These are phyloP conservation scores for Drosophila neonasuta DNA, from an alignment of 2,888 invertebrate genomes.

Conservation along the genomic window DNA sequence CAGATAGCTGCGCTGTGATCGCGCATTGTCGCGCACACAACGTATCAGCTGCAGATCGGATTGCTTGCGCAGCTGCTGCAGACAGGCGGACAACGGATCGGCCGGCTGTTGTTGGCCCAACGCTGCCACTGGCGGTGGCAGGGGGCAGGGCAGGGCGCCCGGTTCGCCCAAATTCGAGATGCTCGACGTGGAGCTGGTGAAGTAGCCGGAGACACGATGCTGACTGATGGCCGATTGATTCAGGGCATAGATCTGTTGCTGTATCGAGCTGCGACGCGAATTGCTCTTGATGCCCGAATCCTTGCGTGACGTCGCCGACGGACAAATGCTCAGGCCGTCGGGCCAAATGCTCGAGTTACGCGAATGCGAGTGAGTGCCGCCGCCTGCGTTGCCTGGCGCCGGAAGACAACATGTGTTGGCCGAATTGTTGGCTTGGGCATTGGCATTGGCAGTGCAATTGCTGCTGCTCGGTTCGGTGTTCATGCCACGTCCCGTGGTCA, in stretches of 20 bases:
- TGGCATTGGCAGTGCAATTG: slow-evolving; percentile 22
- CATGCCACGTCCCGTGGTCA: slow-evolving; percentile 56
- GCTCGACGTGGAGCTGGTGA: slow-evolving; percentile 92
- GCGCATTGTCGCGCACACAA: slow-evolving; percentile 93
- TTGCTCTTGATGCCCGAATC: slow-evolving; percentile 94
- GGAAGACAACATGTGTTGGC: slow-evolving; percentile 35
- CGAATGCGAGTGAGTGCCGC: slow-evolving; percentile 50
- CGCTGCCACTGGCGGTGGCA: slow-evolving; percentile 82
- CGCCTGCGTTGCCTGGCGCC: slow-evolving; percentile 21
- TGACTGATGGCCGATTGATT: slow-evolving; percentile 89
- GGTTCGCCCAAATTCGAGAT: slow-evolving; percentile 81
- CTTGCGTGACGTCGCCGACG: slow-evolving; percentile 91
- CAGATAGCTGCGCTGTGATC: slow-evolving; percentile 91
- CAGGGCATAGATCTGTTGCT: slow-evolving; percentile 88
- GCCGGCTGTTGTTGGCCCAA: slow-evolving; percentile 81
- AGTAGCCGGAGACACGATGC: slow-evolving; percentile 93
- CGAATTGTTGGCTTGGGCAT: slow-evolving; percentile 6
- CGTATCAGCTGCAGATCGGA: slow-evolving; percentile 94
- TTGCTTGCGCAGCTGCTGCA: slow-evolving; percentile 92
- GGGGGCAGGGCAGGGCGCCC: slow-evolving; percentile 23
- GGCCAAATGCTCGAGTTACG: slow-evolving; percentile 82
- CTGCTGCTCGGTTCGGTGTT: slow-evolving; percentile 49
- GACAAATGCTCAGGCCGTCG: slow-evolving; percentile 88
- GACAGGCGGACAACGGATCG: slow-evolving; percentile 87
- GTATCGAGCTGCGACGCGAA: slow-evolving; percentile 92